Base-by-base conservation (phyloP, 2,888 invertebrate species). In the Phragmatobia fuliginosa region DNA sequence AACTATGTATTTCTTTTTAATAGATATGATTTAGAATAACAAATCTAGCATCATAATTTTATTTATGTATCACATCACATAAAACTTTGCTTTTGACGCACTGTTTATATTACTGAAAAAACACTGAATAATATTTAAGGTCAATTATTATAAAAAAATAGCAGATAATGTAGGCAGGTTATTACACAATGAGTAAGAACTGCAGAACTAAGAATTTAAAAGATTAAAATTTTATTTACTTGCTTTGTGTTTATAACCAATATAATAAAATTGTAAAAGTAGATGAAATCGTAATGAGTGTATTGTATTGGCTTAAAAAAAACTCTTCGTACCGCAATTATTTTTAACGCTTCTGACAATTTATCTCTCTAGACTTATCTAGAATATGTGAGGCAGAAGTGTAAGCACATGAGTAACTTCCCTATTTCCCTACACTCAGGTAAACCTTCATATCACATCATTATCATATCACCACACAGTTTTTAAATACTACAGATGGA, bases 241-340 rank as follows among this genome's bases (percentile, higher is more conserved):
- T 41, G 7, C 18, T 11, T 63, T 45, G 32, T 63, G 33, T 16
- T 49, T 16, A 49, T 32, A 63, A 49, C 28, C 32, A 33, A 33
- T 63, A 5, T 18, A 56, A 52, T 52, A 28, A n/a, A 36, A 64
- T 28, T 33, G 16, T 62, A 62, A 62, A 63, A 65, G 64, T 74
- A 74, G 68, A 75, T 67, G 68, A 62, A 81, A 81, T 80, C 75
- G 79, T 79, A 76, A 83, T 76, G 78, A 82, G 67, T 58, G 18
- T 79, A 64, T 73, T 65, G 36, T 21, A n/a, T 68, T 70, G 77
- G 68, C 38, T 11, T 72, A 71, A 63, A 49, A 45, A 6, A 14
- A 8, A 62, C 41, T 3, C n/a, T 49, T n/a, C 7, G 49, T n/a
- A 49, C 1, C 21, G n/a, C 5, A 7, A 45, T 7, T 4, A n/a